Base-by-base conservation (phyloP, 2,113 vertebrate genomes). In the Perca schrenkii region DNA sequence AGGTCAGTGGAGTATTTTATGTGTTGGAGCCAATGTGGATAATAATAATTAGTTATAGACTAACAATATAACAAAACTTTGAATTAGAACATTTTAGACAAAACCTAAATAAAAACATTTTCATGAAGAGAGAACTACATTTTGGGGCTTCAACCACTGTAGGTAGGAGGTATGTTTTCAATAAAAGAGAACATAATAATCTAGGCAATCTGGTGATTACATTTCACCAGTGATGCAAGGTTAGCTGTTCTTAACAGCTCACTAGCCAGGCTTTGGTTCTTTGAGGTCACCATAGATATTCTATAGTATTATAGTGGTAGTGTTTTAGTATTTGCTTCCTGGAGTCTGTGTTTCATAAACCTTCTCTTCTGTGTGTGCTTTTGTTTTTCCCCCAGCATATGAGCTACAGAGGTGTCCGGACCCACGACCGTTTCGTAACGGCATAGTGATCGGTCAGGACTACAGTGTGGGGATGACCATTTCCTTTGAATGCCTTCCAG, bases 371-470 rank as follows among this genome's bases (percentile, higher is more conserved):
- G 10, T 83, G 49, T 31, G 8, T 68, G 31, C 25, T 1, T 83
- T 22, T 78, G 3, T 54, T 52, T 53, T 34, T 56, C 28, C 8
- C 58, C 14, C 85, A 99, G 98, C 97, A 0, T 99, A 99, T 66
- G 98, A 99, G 71, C 93, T 99, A 4, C 98, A 99, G 94, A 97
- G 97, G 79, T 99, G 98, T 89, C 98, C 98, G 2, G 97, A 99
- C 73, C 98, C 98, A 19, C 95, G 96, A 0, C 98, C 98, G 0
- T 99, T 99, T 90, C 95, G 97, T 40, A 98, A 98, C 58, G 98
- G 98, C 40, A 96, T 97, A 78, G 98, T 99, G 69, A 97, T 99
- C 22, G 98, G 98, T 72, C 96, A 89, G 84, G 98, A 99, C 76
- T 98, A 97, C 84, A 97, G 97, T 3, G 98, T 99, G 79, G 98